These are phyloP conservation scores for Andricus quercusramuli DNA, from an alignment of 2,888 invertebrate genomes.

Conservation along the genomic window DNA sequence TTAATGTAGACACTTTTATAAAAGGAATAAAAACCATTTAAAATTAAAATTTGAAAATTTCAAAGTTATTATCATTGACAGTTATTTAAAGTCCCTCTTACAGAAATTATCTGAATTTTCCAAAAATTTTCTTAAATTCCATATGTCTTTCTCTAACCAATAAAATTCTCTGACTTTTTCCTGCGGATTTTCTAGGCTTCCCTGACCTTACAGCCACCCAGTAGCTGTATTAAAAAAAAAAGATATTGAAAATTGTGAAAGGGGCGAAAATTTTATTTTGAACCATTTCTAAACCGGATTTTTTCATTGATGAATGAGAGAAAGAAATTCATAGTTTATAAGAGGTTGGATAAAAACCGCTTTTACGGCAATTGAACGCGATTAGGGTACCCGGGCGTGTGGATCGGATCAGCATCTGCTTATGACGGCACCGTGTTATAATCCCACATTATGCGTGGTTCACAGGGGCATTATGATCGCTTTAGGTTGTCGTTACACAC, in stretches of 20 bases:
- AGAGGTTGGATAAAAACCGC: constrained; percentile 59
- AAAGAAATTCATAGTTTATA: background rate
- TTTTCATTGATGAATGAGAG: background rate
- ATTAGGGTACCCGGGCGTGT: constrained; percentile 67
- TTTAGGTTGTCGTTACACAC: constrained; percentile 48
- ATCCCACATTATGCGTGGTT: constrained; percentile 49
- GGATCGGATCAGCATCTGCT: constrained; percentile 74
- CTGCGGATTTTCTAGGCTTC: too few species aligned
- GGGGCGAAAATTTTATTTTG: background rate
- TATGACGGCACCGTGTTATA: constrained; percentile 69
- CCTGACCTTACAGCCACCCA: too few species aligned
- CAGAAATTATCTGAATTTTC: too few species aligned
- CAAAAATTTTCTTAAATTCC: too few species aligned
- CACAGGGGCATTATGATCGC: constrained; percentile 54
- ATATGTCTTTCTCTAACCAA: too few species aligned
- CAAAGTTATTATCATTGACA: too few species aligned
- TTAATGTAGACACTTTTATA: too few species aligned
- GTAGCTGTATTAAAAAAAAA: too few species aligned
- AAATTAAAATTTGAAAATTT: too few species aligned
- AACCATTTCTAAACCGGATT: background rate
- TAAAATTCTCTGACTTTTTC: too few species aligned
- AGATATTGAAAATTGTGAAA: background rate
- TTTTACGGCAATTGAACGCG: constrained; percentile 76
- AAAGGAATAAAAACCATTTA: too few species aligned
- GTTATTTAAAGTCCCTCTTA: too few species aligned